These are phyloP conservation scores for Eunapius fragilis DNA, from an alignment of 37 sponge, comb jelly and placozoan genomes.

Conservation along the genomic window DNA sequence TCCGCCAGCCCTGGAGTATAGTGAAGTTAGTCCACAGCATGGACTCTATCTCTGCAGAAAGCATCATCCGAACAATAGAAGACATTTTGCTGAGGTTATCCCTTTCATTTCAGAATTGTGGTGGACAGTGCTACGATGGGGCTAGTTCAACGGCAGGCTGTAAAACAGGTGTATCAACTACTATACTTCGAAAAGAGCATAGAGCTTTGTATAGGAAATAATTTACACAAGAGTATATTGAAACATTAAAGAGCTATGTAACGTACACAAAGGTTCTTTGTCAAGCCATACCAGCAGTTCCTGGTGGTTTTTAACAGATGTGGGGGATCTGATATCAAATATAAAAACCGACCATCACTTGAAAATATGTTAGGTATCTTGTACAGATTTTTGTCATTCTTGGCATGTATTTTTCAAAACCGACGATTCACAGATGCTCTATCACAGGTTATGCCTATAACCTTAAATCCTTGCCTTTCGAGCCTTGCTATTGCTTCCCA, in stretches of 20 bases:
- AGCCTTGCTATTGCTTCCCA: slow-evolving; percentile 41
- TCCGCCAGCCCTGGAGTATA: too few relatives aligned
- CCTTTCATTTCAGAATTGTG: too few relatives aligned
- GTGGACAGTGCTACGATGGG: too few relatives aligned
- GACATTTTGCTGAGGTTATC: too few relatives aligned
- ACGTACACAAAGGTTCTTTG: slow-evolving; percentile 32
- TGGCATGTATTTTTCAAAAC: slow-evolving; percentile 18
- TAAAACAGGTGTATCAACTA: too few relatives aligned
- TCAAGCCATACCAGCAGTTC: slow-evolving; percentile 25
- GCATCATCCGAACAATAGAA: too few relatives aligned
- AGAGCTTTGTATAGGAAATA: too few relatives aligned
- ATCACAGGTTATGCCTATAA: slow-evolving; percentile 23
- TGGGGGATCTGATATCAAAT: slow-evolving; percentile 54
- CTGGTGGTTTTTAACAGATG: slow-evolving; percentile 51
- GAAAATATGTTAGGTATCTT: slow-evolving; percentile 33
- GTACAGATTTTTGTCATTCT: neutral
- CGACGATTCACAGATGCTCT: slow-evolving; percentile 35
- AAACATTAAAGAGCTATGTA: neutral
- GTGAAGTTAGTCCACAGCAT: too few relatives aligned
- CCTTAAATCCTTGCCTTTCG: slow-evolving; percentile 3
- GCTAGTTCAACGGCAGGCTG: too few relatives aligned
- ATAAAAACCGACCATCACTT: slow-evolving; percentile 29
- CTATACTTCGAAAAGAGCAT: too few relatives aligned
- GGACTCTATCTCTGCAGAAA: too few relatives aligned
- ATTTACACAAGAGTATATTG: too few relatives aligned